Conservation (phyloP, 2,797 vertebrate genomes). For the Molossus alvarezi region DNA sequence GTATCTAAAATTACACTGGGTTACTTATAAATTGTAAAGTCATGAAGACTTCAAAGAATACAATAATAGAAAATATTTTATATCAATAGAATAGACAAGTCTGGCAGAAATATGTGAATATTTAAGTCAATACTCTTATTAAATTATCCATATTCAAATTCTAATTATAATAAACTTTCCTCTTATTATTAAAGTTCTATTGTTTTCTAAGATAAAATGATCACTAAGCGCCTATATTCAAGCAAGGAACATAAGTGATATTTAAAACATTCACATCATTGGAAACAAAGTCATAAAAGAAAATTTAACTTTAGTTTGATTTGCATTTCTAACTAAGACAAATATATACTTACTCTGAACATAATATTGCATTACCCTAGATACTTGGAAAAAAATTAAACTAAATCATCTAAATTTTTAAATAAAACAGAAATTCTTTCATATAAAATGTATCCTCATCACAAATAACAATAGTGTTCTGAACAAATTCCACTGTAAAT, state of each 20-base stretch:
- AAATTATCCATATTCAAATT: neutral
- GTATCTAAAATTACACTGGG: neutral
- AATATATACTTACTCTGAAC: neutral
- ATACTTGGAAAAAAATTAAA: constrained; percentile 46
- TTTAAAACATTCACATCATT: neutral
- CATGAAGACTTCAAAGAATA: neutral
- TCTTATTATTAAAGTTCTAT: neutral
- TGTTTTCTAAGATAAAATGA: constrained; percentile 15
- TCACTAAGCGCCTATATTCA: constrained; percentile 13
- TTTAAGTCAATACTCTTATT: neutral
- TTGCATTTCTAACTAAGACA: constrained; percentile 22
- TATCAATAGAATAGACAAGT: neutral
- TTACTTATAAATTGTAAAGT: constrained; percentile 42
- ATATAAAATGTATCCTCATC: neutral
- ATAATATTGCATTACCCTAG: neutral
- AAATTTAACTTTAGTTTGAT: constrained; percentile 46
- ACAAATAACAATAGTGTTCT: constrained; percentile 13
- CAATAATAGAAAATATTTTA: constrained; percentile 46
- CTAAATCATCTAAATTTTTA: constrained; percentile 27
- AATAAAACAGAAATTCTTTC: constrained; percentile 33
- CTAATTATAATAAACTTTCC: neutral
- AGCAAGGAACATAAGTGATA: neutral
- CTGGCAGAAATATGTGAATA: neutral
- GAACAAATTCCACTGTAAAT: neutral
- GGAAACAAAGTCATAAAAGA: neutral